Evolutionary conservation across 2,888 invertebrate genomes (phyloP).

Genomic region (Phengaris arion): DNA sequence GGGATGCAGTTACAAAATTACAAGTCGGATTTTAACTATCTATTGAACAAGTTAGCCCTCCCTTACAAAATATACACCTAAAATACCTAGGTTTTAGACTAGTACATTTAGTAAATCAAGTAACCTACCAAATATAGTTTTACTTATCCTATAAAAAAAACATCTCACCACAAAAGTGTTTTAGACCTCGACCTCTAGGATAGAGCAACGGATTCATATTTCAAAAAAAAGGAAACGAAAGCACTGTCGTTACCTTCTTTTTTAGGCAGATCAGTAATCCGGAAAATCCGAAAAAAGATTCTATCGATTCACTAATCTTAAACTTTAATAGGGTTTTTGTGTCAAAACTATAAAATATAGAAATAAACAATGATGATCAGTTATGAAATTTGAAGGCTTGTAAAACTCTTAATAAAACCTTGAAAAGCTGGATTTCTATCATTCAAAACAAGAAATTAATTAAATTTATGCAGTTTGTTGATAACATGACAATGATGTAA

Average conservation of each 20-base stretch:
- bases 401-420: neutral
- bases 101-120: neutral
- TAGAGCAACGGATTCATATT: neutral
- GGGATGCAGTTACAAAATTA: neutral
- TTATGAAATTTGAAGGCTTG: neutral
- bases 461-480: neutral
- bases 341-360: neutral
- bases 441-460: neutral
- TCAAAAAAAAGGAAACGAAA: neutral
- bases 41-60: conserved; percentile 11
- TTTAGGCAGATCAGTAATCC: neutral
- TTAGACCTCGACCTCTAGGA: conserved; percentile 1
- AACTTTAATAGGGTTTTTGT: neutral
- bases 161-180: neutral
- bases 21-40: conserved; percentile 1
- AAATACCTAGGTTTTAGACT: neutral
- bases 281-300: neutral
- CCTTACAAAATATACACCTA: conserved; percentile 11
- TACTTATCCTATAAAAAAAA: neutral
- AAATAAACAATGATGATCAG: too few relatives aligned
- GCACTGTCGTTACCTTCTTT: neutral
- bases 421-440: neutral
- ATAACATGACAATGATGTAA: neutral
- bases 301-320: neutral
- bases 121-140: neutral